A percentile compares a stretch with the other conserved stretches of the same genome.
Conservation (phyloP, 2,113 vertebrate genomes). For the Onychostoma macrolepis region DNA sequence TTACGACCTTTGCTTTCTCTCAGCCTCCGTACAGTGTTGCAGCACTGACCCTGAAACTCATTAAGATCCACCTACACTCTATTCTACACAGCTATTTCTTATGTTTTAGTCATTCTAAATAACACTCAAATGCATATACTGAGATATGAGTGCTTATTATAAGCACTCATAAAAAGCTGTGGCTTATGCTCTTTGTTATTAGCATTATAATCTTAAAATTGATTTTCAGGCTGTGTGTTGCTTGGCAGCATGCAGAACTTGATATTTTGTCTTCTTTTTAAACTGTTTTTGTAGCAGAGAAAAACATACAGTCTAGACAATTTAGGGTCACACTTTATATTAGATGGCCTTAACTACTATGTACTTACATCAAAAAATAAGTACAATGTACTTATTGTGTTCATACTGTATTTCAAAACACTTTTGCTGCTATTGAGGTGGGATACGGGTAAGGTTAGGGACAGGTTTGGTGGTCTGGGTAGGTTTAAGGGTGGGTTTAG, state of each 20-base stretch:
- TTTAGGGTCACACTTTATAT: no score
- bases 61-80: constrained; percentile 11
- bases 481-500: no score
- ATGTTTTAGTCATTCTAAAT: not conserved
- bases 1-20: constrained; percentile 4
- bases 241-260: not conserved
- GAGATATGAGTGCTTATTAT: not conserved
- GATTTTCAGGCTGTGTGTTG: not conserved
- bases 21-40: not conserved
- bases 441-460: no score
- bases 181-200: not conserved
- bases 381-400: no score
- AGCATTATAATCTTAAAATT: not conserved
- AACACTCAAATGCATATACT: not conserved
- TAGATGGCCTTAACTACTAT: no score
- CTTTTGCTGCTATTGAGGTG: no score
- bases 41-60: constrained; percentile 2
- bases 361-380: no score
- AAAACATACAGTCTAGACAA: not conserved
- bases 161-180: not conserved
- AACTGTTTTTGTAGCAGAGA: not conserved
- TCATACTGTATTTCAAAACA: no score
- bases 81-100: not conserved
- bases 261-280: not conserved
- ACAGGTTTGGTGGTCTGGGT: no score